Conservation (phyloP, 2,888 invertebrate genomes). For the Diaprepes abbreviatus region DNA sequence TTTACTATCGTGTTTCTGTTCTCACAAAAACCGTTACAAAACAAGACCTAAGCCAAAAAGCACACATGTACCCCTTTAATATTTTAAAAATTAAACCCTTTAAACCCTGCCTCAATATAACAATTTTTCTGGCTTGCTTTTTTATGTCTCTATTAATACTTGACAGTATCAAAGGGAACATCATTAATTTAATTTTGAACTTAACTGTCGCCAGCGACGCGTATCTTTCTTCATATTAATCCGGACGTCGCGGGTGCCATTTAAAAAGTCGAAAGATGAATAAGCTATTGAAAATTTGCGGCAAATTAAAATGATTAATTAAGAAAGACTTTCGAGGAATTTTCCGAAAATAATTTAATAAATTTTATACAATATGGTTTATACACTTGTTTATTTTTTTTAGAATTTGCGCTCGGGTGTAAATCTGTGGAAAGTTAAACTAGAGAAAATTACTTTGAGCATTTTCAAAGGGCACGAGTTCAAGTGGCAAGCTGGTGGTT, state of each 20-base stretch:
- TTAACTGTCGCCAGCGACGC: slow-evolving; percentile 45
- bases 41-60: neutral
- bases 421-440: no score
- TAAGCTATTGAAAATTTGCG: slow-evolving; percentile 45
- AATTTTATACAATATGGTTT: no score
- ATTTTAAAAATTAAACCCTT: neutral
- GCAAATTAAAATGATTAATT: slow-evolving; percentile 45
- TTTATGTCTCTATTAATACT: slow-evolving; percentile 45
- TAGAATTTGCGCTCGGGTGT: no score
- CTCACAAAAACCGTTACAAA: no score
- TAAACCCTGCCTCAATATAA: slow-evolving; percentile 8
- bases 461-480: no score
- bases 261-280: slow-evolving; percentile 45
- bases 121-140: slow-evolving; percentile 33
- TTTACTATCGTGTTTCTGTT: no score
- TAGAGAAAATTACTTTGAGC: no score
- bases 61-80: neutral
- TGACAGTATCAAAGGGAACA: slow-evolving; percentile 40
- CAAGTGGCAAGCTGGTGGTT: no score
- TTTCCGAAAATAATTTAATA: slow-evolving; percentile 28
- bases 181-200: slow-evolving; percentile 45
- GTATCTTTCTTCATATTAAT: slow-evolving; percentile 46
- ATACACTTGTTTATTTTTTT: no score
- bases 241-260: slow-evolving; percentile 44
- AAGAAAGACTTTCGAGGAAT: slow-evolving; percentile 36